Base-by-base conservation (phyloP, 2,888 invertebrate genomes). In the Germaria angustata region DNA sequence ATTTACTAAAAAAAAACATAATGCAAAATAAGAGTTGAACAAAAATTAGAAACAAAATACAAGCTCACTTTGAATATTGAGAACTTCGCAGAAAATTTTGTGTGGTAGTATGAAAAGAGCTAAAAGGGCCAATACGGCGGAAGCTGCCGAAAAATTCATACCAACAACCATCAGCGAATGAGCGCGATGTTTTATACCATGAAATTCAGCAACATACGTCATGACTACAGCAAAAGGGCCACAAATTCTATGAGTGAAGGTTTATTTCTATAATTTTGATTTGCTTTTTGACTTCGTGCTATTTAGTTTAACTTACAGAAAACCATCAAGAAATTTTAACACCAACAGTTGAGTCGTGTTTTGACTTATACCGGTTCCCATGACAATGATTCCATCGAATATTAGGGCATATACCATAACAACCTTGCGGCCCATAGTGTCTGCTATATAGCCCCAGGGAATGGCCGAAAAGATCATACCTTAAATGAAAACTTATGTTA, bases 381-480 rank as follows among this genome's bases (percentile, higher is more conserved):
- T 85, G 65, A 95, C 94, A 84, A 94, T 93, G 22, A 94, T 81
- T 0, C 93, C 93, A 15, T 95, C 93, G 11, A 93, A 88, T 53
- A 95, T 87, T 86, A 94, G 94, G 0, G 95, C 95, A 87, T 93
- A 92, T 13, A 94, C 91, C 86, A 96, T 91, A 57, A 95, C 92
- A 86, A 93, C 93, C 84, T 93, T 93, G 61, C 95, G 92, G 0
- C 95, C 96, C 80, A 94, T 92, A 0, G 94, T 94, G 87, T 96
- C 96, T 0, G 95, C 94, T 6, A 95, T 89, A 87, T 94, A 95
- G 2, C 96, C 96, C 96, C 96, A 96, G 1, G 95, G 82, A 87
- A 95, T 92, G 0, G 95, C 94, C 44, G 95, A 95, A 0, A 93
- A 92, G 86, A 95, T 94, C 95, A 96, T 96, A 22, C 95, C 96